A percentile compares a stretch with the other conserved stretches of the same genome.
phyloP scores from a whole-genome alignment of 2,113 vertebrate genomes.

The Caranx melampygus region DNA sequence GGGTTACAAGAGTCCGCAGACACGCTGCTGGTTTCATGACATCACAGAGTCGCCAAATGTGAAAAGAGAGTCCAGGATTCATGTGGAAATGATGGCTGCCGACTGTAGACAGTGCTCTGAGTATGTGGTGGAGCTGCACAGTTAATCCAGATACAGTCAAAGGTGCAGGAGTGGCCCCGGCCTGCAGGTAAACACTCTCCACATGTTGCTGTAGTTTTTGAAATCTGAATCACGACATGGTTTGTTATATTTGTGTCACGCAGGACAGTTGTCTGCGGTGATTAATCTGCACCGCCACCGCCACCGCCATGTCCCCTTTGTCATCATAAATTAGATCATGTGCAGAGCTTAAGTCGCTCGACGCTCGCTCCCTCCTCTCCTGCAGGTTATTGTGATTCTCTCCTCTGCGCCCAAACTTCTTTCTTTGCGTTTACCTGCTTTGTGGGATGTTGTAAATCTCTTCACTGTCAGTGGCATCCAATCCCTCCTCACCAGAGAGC shows the following conservation, averaged over 20 bases:
- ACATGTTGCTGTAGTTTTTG: no score
- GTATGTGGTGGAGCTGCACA: no score
- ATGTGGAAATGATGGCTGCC: background rate
- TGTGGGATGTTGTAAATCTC: slow-evolving; percentile 34
- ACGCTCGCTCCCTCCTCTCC: slow-evolving; percentile 1
- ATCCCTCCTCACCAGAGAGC: slow-evolving; percentile 5
- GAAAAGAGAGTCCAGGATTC: no score
- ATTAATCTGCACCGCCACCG: slow-evolving; percentile 1
- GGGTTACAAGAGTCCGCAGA: no score
- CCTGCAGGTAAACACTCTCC: no score
- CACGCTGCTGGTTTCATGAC: no score
- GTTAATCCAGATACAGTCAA: no score
- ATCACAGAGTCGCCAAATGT: no score
- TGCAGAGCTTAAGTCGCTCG: background rate
- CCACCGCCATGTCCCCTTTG: background rate
- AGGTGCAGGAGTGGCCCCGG: no score
- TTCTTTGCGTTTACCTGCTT: slow-evolving; percentile 39
- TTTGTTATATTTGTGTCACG: no score
- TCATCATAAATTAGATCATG: slow-evolving; percentile 29
- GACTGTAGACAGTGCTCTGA: no score
- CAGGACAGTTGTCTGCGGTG: background rate
- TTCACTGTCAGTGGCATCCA: slow-evolving; percentile 23
- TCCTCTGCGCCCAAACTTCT: slow-evolving; percentile 15
- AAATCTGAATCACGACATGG: no score
- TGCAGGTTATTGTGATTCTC: slow-evolving; percentile 34